Percentiles rank a stretch among this genome's conserved stretches.
phyloP scores from a whole-genome alignment of 1,140 invertebrate genomes.

The Anoplolepis gracilipes region DNA sequence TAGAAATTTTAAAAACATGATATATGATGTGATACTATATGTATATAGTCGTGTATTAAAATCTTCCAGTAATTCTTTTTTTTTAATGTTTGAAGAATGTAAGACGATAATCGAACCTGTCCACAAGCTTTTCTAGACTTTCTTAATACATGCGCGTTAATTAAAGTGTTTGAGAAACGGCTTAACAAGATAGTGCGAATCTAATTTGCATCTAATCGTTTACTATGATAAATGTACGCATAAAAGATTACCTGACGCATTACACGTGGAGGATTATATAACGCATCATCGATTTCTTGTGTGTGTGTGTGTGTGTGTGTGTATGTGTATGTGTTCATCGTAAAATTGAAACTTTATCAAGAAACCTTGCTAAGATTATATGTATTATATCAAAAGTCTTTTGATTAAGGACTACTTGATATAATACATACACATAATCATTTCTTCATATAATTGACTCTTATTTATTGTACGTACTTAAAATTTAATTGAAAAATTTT shows the following conservation, averaged over 20 bases:
- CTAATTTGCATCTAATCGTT: constrained; percentile 25
- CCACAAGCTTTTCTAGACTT: constrained; percentile 8
- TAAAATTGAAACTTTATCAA: neutral
- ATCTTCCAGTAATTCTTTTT: constrained; percentile 21
- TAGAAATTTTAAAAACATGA: neutral
- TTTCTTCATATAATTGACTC: no score
- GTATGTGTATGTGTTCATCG: neutral
- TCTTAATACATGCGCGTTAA: constrained; percentile 13
- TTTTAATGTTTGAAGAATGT: neutral
- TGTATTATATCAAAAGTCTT: neutral
- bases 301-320: no score
- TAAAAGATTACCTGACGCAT: constrained; percentile 18
- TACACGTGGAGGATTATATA: neutral
- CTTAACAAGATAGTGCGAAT: constrained; percentile 20
- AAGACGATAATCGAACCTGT: constrained; percentile 27
- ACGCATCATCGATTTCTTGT: neutral
- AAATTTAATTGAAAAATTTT: no score
- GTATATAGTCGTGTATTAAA: constrained; percentile 6
- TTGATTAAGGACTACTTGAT: no score
- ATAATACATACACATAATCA: no score
- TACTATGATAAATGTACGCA: neutral
- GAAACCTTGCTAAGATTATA: neutral
- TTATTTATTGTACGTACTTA: no score
- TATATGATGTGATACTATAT: neutral
- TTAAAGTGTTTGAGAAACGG: constrained; percentile 16